Evolutionary conservation across 2,113 vertebrate species (phyloP).

Genomic region (Eublepharis macularius): DNA sequence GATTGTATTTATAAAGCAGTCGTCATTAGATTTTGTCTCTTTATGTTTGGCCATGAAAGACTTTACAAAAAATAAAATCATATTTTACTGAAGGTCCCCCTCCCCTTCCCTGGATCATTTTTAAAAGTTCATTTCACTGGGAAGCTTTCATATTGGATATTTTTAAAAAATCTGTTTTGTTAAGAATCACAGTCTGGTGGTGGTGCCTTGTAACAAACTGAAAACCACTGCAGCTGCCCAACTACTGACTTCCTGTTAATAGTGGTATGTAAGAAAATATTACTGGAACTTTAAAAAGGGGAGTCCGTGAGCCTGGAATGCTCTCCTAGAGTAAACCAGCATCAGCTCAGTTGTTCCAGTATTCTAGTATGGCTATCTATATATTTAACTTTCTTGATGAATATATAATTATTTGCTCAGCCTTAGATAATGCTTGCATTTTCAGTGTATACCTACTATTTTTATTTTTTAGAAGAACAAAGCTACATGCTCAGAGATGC

Average conservation of each 20-base stretch:
- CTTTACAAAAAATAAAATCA: background rate
- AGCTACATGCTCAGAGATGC: slow-evolving; percentile 88
- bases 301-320: no score
- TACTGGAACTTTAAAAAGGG: background rate
- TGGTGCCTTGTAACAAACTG: no score
- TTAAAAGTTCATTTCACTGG: no score
- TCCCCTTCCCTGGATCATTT: background rate
- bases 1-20: background rate
- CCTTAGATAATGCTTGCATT: accelerated
- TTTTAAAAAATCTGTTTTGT: no score
- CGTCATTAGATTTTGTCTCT: no score
- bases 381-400: background rate
- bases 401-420: background rate
- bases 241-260: background rate
- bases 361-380: no score
- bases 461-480: slow-evolving; percentile 85
- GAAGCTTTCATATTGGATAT: no score
- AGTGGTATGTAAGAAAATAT: background rate
- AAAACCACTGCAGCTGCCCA: background rate
- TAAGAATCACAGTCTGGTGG: no score
- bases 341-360: no score
- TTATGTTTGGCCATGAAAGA: background rate
- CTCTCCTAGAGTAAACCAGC: background rate
- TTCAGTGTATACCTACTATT: background rate
- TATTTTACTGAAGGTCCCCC: background rate